phyloP scores from a whole-genome alignment of 2,797 vertebrate species.

The Enteromius thamalakanensis region DNA sequence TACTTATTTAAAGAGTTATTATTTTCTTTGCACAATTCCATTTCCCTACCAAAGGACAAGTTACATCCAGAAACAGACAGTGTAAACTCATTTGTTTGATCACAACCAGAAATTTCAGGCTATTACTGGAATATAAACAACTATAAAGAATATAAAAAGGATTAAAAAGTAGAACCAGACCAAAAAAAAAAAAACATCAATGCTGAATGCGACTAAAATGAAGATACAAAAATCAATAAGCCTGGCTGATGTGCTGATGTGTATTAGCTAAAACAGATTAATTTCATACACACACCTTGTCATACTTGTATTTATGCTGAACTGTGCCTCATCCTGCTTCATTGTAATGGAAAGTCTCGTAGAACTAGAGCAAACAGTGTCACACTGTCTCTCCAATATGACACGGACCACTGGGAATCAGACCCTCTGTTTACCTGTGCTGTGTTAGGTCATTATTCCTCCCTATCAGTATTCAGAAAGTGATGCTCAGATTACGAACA shows the following conservation, averaged over 20 bases:
- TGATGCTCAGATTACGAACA: conserved; percentile 13
- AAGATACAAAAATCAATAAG: neutral
- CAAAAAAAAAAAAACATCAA: neutral
- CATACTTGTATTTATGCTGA: conserved; percentile 47
- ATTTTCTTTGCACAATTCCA: conserved; percentile 21
- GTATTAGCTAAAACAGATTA: neutral
- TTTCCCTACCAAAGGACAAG: neutral
- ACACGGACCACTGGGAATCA: conserved; percentile 48
- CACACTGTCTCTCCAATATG: conserved; percentile 52
- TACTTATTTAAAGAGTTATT: neutral
- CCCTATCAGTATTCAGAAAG: conserved; percentile 54
- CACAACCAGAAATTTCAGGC: neutral
- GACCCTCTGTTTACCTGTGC: conserved; percentile 53
- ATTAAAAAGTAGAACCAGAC: neutral
- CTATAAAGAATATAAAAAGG: neutral
- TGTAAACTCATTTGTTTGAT: neutral
- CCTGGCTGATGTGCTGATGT: neutral
- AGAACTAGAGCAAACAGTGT: conserved; percentile 56
- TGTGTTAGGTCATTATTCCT: conserved; percentile 41
- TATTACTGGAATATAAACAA: neutral
- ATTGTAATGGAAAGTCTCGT: conserved; percentile 46
- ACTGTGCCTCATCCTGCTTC: conserved; percentile 48
- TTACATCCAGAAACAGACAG: neutral
- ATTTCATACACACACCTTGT: conserved; percentile 32
- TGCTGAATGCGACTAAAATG: neutral